Conservation (phyloP, 2,797 vertebrate genomes). For the Neosalanx taihuensis region DNA sequence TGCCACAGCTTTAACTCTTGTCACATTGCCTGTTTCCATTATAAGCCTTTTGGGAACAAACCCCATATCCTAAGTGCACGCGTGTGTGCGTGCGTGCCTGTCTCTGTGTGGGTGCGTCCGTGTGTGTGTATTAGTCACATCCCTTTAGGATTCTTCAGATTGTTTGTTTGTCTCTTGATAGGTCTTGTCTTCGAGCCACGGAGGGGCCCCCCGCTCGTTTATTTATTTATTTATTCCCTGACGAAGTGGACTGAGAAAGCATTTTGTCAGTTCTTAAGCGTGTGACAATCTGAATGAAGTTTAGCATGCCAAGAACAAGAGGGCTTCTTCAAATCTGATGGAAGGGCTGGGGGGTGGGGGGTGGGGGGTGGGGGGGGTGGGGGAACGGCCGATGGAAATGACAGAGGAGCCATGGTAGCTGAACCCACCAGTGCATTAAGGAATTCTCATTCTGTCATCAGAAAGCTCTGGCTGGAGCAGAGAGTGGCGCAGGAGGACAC, state of each 20-base stretch:
- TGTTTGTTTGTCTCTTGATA: conserved; percentile 66
- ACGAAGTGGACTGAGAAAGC: conserved; percentile 57
- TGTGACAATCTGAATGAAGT: conserved; percentile 74
- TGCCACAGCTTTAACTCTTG: conserved; percentile 65
- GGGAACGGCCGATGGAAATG: conserved; percentile 19
- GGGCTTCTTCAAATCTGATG: conserved; percentile 46
- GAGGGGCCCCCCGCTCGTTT: conserved; percentile 54
- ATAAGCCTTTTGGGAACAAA: conserved; percentile 64
- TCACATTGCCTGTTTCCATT: conserved; percentile 62
- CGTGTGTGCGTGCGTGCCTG: conserved; percentile 17
- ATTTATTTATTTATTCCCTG: conserved; percentile 59
- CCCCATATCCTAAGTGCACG: conserved; percentile 47
- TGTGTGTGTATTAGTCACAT: conserved; percentile 29
- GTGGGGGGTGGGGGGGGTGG: background rate
- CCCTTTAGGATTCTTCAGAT: conserved; percentile 58
- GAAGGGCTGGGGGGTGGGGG: conserved; percentile 34
- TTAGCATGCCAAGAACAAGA: conserved; percentile 62
- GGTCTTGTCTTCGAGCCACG: conserved; percentile 55
- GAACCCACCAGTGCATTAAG: conserved; percentile 75
- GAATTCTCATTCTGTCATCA: conserved; percentile 78
- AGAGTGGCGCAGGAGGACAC: conserved; percentile 68
- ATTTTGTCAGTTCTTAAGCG: conserved; percentile 77
- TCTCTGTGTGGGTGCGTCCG: conserved; percentile 20
- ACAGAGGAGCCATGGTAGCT: conserved; percentile 51
- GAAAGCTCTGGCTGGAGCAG: conserved; percentile 60